A percentile compares a stretch with the other conserved stretches of the same genome.
Conservation (phyloP, 2,797 vertebrate genomes). For the Glossophaga mutica region DNA sequence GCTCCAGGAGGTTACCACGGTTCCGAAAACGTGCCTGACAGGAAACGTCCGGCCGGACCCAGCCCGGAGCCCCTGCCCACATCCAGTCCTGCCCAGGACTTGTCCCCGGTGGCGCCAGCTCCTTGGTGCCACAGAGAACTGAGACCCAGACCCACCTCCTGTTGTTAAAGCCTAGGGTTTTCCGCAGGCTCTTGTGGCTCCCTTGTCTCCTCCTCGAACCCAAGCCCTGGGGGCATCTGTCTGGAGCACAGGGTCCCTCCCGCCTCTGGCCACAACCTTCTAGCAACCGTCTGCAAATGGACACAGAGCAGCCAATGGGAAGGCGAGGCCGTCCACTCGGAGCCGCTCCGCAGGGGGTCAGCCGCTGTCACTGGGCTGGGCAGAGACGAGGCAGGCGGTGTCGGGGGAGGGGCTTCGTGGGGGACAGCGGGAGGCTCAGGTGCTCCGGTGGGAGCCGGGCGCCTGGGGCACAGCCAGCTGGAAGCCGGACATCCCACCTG, state of each 20-base stretch:
- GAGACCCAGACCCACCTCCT: fast-evolving
- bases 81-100: fast-evolving
- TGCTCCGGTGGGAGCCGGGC: too few relatives aligned
- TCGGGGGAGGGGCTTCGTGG: background rate
- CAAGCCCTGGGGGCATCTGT: background rate
- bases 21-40: background rate
- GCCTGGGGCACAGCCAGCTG: background rate
- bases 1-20: fast-evolving
- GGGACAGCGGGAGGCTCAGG: background rate
- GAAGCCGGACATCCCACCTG: fast-evolving
- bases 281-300: background rate
- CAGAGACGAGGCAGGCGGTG: background rate
- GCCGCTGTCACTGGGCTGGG: background rate
- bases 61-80: background rate
- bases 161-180: background rate
- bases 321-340: background rate
- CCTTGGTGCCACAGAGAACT: background rate
- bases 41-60: background rate
- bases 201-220: fast-evolving
- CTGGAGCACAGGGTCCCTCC: too few relatives aligned
- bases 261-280: too few relatives aligned
- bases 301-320: fast-evolving
- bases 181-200: background rate
- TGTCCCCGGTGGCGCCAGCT: fast-evolving
- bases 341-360: background rate